Base-by-base conservation (phyloP, 2,797 vertebrate species). In the Echeneis naucrates region DNA sequence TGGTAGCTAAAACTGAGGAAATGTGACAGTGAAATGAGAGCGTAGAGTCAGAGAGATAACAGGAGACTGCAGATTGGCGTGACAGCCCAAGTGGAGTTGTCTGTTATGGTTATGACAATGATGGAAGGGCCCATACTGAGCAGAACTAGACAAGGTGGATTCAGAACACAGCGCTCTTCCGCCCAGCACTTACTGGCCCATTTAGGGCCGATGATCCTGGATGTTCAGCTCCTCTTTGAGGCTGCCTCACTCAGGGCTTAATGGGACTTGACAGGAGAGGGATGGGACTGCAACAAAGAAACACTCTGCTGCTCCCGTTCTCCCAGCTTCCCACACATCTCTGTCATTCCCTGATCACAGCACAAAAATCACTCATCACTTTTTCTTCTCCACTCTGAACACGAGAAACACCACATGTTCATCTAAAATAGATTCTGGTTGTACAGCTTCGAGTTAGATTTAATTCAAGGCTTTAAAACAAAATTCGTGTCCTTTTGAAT, bases 141-240 rank as follows among this genome's bases (percentile, higher is more conserved):
- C 73, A 86, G 69, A 68, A 64, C 71, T 60, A 71, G 71, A 78
- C 66, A 65, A 64, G 86, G 80, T 80, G 81, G 69, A 77, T 10
- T 63, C 66, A 87, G 84, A 86, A 83, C 68, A 67, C 72, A 64
- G 69, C 47, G 69, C 79, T 62, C 87, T 82, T 83, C 84, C 75
- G 85, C 82, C 89, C 86, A 59, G 81, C 84, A 85, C 91, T 93
- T 88, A 81, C 88, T 51, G 84, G 77, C 75, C 91, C 90, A 92
- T 92, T 93, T 83, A 89, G 82, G 77, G 66, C 85, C 82, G 76
- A 93, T 90, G 87, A 92, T 86, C 85, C 82, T 45, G 65, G 83
- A 37, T 62, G 65, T 69, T 87, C 85, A 72, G 86, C 81, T 85
- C 64, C 58, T 80, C 80, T 90, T 75, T 86, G 84, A 88, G 80